A percentile compares a stretch with the other conserved stretches of the same genome.
Conservation (phyloP, 2,797 vertebrate genomes). For the Erethizon dorsatum region DNA sequence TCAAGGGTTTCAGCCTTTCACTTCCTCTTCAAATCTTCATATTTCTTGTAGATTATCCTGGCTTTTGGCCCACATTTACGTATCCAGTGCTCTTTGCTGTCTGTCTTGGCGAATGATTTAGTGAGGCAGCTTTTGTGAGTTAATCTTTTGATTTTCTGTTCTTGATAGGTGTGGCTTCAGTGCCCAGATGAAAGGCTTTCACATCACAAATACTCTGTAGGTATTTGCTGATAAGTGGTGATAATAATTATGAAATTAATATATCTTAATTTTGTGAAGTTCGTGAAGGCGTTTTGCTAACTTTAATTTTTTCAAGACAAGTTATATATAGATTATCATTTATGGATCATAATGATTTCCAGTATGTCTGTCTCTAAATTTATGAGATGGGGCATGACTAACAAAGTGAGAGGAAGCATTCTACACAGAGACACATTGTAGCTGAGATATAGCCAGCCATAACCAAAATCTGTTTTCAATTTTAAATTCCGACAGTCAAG, state of each 20-base stretch:
- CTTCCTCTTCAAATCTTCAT: not conserved
- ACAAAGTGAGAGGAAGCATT: not conserved
- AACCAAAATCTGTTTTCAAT: not conserved
- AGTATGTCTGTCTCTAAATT: not conserved
- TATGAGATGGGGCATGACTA: not conserved
- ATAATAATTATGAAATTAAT: conserved; percentile 35
- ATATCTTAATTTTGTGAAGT: not conserved
- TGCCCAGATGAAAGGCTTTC: not conserved
- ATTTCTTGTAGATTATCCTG: not conserved
- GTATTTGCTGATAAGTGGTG: not conserved
- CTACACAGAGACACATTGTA: not conserved
- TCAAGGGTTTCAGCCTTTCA: not conserved
- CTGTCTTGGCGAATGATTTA: not conserved
- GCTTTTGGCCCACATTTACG: not conserved
- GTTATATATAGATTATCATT: not conserved
- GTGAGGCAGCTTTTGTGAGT: not conserved
- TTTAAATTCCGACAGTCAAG: not conserved
- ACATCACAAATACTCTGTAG: not conserved
- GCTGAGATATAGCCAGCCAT: not conserved
- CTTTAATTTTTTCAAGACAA: conserved; percentile 1
- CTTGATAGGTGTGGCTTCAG: not conserved
- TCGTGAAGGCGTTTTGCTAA: not conserved
- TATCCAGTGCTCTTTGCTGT: not conserved
- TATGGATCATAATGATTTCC: not conserved
- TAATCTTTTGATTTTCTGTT: not conserved